A percentile compares a stretch with the other conserved stretches of the same genome.
Conservation (phyloP, 1,140 invertebrate species). For the Lepidurus apus region DNA sequence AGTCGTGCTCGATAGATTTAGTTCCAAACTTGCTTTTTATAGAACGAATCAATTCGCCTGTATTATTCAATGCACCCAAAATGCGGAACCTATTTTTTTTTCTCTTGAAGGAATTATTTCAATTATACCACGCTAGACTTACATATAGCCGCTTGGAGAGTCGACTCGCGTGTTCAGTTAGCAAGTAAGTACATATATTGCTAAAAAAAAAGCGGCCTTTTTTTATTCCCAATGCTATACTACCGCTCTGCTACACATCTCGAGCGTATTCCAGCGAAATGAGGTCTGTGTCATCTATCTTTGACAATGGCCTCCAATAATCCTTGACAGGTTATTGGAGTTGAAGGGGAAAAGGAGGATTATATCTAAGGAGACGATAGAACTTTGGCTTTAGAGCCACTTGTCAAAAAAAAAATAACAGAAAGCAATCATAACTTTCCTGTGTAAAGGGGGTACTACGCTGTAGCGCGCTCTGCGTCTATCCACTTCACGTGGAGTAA, state of each 20-base stretch:
- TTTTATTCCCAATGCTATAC: too few relatives aligned
- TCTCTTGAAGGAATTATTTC: too few relatives aligned
- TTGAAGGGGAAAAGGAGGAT: background rate
- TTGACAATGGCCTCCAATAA: background rate
- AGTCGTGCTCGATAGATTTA: too few relatives aligned
- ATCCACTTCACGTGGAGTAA: background rate
- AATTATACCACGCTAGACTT: too few relatives aligned
- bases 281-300: background rate
- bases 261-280: background rate
- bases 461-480: background rate
- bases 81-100: too few relatives aligned
- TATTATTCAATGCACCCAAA: too few relatives aligned
- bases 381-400: background rate
- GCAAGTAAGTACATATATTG: too few relatives aligned
- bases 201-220: too few relatives aligned
- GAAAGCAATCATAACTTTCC: background rate
- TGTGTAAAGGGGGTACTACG: background rate
- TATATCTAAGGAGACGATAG: background rate
- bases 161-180: too few relatives aligned
- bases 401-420: background rate
- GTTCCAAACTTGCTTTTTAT: too few relatives aligned
- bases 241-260: background rate
- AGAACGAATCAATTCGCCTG: too few relatives aligned
- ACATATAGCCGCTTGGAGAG: too few relatives aligned
- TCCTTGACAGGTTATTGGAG: background rate